phyloP scores from a whole-genome alignment of 2,113 vertebrate genomes.

The Trochalopteron elliotii region DNA sequence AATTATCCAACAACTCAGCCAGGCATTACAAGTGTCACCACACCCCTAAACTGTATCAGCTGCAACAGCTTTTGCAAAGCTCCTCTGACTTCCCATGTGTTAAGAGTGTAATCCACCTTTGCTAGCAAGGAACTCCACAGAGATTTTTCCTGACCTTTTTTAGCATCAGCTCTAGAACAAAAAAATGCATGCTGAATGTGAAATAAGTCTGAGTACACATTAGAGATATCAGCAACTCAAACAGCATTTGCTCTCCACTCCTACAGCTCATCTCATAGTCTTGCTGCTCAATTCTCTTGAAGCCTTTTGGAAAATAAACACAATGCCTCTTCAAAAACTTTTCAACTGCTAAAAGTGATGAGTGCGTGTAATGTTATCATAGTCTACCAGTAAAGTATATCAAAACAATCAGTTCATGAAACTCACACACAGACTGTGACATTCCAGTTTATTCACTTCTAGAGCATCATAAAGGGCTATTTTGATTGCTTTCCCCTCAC shows the following conservation, averaged over 20 bases:
- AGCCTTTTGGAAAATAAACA: background rate
- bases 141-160: background rate
- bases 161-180: background rate
- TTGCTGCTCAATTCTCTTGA: background rate
- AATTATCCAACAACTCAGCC: background rate
- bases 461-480: background rate
- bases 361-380: fast-evolving
- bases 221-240: background rate
- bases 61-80: background rate
- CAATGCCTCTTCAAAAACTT: background rate
- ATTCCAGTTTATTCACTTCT: background rate
- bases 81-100: background rate
- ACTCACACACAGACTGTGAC: background rate
- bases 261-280: background rate
- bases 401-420: background rate
- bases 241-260: background rate
- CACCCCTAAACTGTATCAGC: background rate
- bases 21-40: background rate
- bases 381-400: background rate
- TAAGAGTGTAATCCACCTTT: background rate
- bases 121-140: background rate
- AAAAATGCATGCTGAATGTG: background rate
- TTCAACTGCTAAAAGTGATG: background rate
- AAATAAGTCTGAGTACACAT: background rate
- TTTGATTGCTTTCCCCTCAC: background rate